Evolutionary conservation across 2,113 vertebrate genomes (phyloP).

Genomic region (Heterochromis multidens): DNA sequence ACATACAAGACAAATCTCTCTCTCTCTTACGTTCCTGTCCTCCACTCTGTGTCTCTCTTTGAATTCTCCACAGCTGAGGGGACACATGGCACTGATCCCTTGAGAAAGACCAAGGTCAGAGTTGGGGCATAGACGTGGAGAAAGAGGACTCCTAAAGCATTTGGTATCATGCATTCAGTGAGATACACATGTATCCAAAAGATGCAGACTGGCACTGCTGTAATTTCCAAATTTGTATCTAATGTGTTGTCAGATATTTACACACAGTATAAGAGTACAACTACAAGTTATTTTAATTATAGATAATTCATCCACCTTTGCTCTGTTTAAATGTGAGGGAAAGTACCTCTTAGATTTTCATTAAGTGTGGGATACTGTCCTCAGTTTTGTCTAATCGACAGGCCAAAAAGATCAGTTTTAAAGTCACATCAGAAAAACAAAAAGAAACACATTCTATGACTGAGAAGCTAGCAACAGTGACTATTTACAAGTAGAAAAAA

Average conservation of each 20-base stretch:
- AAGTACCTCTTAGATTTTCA: not conserved
- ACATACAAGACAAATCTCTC: slow-evolving; percentile 27
- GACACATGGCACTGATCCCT: slow-evolving; percentile 67
- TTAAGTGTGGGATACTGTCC: too few species aligned
- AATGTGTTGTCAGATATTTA: not conserved
- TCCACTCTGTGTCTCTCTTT: slow-evolving; percentile 12
- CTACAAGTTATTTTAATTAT: too few species aligned
- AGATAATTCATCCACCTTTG: not conserved
- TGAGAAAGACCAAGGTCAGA: slow-evolving; percentile 66
- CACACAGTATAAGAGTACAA: not conserved
- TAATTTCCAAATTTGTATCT: not conserved
- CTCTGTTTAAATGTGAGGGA: not conserved
- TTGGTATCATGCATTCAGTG: slow-evolving; percentile 45
- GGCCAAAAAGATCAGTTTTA: not conserved
- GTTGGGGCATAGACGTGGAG: slow-evolving; percentile 39
- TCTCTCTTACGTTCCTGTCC: not conserved
- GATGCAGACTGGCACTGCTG: not conserved
- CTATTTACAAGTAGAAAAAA: not conserved
- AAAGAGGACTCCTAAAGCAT: slow-evolving; percentile 23
- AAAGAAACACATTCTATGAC: not conserved
- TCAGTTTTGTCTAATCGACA: not conserved
- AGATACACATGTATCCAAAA: not conserved
- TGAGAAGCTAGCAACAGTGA: not conserved
- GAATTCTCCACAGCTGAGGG: slow-evolving; percentile 73
- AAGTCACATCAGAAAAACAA: not conserved